Conservation (phyloP, 2,113 vertebrate genomes). For the Heptranchias perlo region DNA sequence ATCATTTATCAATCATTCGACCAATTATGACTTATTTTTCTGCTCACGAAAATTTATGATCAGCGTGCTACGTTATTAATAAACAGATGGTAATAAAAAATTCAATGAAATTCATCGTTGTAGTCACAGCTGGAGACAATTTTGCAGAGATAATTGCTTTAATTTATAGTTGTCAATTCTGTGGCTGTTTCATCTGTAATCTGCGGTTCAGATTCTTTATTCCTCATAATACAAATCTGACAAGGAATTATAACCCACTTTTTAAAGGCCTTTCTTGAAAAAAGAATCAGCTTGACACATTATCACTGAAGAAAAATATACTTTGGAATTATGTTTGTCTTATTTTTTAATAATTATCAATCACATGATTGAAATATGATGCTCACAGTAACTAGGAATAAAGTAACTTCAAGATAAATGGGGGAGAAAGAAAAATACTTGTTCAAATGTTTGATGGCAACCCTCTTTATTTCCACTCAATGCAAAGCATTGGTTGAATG, state of each 20-base stretch:
- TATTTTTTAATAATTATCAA: background rate
- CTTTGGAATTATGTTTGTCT: background rate
- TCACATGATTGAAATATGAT: background rate
- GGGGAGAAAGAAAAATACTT: background rate
- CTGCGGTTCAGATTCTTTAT: conserved; percentile 8
- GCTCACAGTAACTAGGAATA: background rate
- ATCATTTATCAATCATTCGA: conserved; percentile 15
- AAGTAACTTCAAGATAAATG: background rate
- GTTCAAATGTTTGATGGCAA: background rate
- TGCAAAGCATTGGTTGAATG: background rate
- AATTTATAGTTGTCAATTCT: conserved; percentile 37
- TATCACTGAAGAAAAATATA: background rate
- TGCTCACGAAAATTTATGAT: conserved; percentile 33
- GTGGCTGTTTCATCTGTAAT: conserved; percentile 29
- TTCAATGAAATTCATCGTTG: conserved; percentile 35
- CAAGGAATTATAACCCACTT: conserved; percentile 31
- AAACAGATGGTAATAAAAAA: conserved; percentile 37
- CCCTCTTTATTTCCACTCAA: background rate
- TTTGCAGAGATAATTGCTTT: conserved; percentile 37
- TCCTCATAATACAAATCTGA: background rate
- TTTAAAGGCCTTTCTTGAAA: background rate
- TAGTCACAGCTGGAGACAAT: conserved; percentile 34
- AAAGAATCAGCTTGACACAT: background rate
- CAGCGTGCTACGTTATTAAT: background rate
- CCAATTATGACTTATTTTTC: conserved; percentile 26